phyloP scores from a whole-genome alignment of 1,140 invertebrate genomes.

The Apis laboriosa region DNA sequence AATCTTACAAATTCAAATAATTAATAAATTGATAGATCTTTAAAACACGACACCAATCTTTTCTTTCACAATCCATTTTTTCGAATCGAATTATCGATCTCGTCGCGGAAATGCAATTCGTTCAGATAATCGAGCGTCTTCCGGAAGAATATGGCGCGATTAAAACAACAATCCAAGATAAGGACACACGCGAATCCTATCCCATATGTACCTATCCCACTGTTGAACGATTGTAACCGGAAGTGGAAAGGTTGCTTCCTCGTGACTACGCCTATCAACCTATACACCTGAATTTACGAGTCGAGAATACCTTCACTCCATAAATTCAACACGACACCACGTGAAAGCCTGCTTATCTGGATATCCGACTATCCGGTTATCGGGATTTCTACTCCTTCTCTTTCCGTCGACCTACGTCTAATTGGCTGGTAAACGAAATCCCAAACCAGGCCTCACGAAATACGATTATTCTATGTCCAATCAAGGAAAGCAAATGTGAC shows the following conservation, averaged over 20 bases:
- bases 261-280: slow-evolving; percentile 46
- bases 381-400: slow-evolving; percentile 29
- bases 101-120: neutral
- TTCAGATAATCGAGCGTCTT: neutral
- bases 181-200: slow-evolving; percentile 28
- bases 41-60: neutral
- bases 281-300: slow-evolving; percentile 47
- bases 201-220: slow-evolving; percentile 5
- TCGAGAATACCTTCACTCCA: slow-evolving; percentile 49
- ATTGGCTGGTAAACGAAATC: slow-evolving; percentile 44
- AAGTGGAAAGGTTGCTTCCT: slow-evolving; percentile 43
- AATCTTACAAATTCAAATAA: too few relatives aligned
- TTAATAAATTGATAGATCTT: too few relatives aligned
- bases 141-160: slow-evolving; percentile 27
- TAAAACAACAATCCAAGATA: slow-evolving; percentile 30
- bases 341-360: slow-evolving; percentile 45
- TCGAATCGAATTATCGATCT: neutral
- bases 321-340: slow-evolving; percentile 44
- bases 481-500: neutral
- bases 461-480: slow-evolving; percentile 27
- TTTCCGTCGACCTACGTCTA: slow-evolving; percentile 34
- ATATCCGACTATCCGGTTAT: slow-evolving; percentile 52
- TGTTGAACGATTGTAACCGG: slow-evolving; percentile 47
- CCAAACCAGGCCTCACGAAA: slow-evolving; percentile 27
- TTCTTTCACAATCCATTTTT: neutral